Percentiles rank a stretch among this genome's conserved stretches.
These are phyloP conservation scores for Siniperca knerii DNA, from an alignment of 2,113 vertebrate genomes.

Conservation along the genomic window DNA sequence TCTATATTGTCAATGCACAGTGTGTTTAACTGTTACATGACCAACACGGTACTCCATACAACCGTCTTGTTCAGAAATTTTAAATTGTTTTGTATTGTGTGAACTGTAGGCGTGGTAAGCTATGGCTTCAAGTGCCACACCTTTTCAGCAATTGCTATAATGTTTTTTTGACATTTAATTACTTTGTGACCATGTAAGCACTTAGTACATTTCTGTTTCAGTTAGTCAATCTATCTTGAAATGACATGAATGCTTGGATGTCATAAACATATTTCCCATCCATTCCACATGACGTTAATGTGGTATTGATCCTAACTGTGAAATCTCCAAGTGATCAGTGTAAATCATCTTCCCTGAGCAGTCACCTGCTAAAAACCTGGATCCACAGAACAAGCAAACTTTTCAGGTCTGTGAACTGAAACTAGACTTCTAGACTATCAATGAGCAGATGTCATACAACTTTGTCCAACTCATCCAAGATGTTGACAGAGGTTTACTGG, in stretches of 20 bases:
- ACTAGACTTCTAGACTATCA: no score
- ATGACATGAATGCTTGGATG: neutral
- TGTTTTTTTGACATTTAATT: neutral
- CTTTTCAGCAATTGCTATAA: neutral
- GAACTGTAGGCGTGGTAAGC: neutral
- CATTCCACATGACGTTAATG: neutral
- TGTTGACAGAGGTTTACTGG: no score
- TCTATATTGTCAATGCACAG: neutral
- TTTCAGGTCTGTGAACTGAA: no score
- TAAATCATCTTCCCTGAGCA: neutral
- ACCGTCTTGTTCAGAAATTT: neutral
- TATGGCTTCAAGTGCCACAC: neutral
- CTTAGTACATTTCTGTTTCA: neutral
- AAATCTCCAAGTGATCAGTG: neutral
- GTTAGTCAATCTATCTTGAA: neutral
- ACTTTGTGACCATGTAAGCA: neutral
- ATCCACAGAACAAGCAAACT: neutral
- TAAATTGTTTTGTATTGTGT: neutral
- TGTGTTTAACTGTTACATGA: neutral
- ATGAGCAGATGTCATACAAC: no score
- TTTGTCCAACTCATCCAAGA: no score
- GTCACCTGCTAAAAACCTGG: neutral
- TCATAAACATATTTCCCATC: neutral
- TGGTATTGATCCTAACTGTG: conserved; percentile 8
- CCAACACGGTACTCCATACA: neutral